phyloP scores from a whole-genome alignment of 2,113 vertebrate genomes.

The Phaethon lepturus region DNA sequence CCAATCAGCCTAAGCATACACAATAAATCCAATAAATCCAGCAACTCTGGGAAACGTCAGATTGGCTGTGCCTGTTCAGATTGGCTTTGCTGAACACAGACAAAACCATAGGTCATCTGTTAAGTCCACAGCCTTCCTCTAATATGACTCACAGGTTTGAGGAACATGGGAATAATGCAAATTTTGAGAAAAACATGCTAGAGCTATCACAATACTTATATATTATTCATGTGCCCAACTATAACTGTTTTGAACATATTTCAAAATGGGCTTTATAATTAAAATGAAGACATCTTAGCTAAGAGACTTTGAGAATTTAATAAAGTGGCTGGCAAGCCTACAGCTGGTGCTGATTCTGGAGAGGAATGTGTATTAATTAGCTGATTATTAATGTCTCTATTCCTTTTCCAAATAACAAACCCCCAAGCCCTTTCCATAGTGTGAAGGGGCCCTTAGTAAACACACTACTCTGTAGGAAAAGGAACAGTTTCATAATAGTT shows the following conservation, averaged over 20 bases:
- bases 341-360: not conserved
- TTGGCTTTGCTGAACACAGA: not conserved
- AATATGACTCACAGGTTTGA: not conserved
- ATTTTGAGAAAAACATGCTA: not conserved
- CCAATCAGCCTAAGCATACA: not conserved
- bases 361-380: not conserved
- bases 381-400: not conserved
- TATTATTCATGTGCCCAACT: not conserved
- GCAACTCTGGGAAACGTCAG: not conserved
- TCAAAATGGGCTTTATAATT: not conserved
- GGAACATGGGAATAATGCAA: not conserved
- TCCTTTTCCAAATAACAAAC: not conserved
- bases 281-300: slow-evolving; percentile 6
- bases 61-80: not conserved
- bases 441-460: not conserved
- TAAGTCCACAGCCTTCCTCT: not conserved
- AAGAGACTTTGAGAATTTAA: slow-evolving; percentile 30
- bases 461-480: not conserved
- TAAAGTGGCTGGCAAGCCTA: not conserved
- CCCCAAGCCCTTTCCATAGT: not conserved
- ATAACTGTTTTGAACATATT: not conserved
- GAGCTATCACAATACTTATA: not conserved
- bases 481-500: not conserved
- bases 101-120: not conserved
- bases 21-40: not conserved